Evolutionary conservation across 2,888 invertebrate species (phyloP).

Genomic region (Athalia rosae): DNA sequence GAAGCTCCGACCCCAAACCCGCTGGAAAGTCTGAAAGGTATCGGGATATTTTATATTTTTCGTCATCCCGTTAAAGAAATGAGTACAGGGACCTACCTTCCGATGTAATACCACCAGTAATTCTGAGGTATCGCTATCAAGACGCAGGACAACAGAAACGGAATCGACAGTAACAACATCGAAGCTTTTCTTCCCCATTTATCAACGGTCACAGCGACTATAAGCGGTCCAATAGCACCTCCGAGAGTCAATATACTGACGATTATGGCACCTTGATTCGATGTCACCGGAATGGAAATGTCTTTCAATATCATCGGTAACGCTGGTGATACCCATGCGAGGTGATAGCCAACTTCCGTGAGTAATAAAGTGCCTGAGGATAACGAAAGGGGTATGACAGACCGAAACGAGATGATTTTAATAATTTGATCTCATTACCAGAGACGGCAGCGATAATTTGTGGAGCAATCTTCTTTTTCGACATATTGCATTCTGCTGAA

Average conservation of each 20-base stretch:
- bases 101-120: conserved; percentile 49
- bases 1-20: not conserved
- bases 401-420: not conserved
- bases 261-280: conserved; percentile 48
- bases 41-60: not conserved
- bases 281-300: conserved; percentile 35
- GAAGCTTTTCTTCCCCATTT: conserved; percentile 55
- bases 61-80: not conserved
- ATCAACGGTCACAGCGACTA: conserved; percentile 49
- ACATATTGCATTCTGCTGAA: too few species aligned
- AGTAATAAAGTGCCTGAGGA: conserved; percentile 19
- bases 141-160: conserved; percentile 50
- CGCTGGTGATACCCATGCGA: conserved; percentile 48
- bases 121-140: conserved; percentile 47
- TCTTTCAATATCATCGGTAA: conserved; percentile 38
- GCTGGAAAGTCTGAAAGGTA: not conserved
- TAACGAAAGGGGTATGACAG: not conserved
- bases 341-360: conserved; percentile 46
- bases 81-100: conserved; percentile 3
- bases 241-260: conserved; percentile 48
- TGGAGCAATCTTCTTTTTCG: too few species aligned
- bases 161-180: conserved; percentile 44
- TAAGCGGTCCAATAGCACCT: conserved; percentile 51
- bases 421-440: not conserved
- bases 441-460: too few species aligned